A percentile compares a stretch with the other conserved stretches of the same genome.
Conservation (phyloP, 1,140 invertebrate species). For the Plutomurus gul region DNA sequence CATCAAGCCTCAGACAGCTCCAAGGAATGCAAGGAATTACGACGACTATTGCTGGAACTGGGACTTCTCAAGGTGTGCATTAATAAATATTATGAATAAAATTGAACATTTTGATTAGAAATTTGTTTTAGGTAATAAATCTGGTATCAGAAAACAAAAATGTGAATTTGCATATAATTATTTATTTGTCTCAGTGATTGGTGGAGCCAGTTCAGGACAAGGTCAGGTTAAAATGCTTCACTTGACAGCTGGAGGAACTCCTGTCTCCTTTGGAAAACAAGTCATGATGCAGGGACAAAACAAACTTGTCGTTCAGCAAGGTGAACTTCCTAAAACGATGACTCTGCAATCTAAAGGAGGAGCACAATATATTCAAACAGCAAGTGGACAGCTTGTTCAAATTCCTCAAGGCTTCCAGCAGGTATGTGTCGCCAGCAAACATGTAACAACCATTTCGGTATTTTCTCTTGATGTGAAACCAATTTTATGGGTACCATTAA, state of each 20-base stretch:
- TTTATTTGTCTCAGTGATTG: neutral
- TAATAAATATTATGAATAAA: neutral
- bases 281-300: neutral
- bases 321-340: neutral
- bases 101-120: neutral
- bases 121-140: too few species aligned
- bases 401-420: neutral
- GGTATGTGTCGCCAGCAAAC: neutral
- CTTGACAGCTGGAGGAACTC: neutral
- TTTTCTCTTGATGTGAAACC: too few species aligned
- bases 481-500: too few species aligned
- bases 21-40: constrained; percentile 63
- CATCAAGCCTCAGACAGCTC: constrained; percentile 66
- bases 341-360: constrained; percentile 31
- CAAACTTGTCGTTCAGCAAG: neutral
- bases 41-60: constrained; percentile 61
- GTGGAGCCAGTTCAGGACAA: neutral
- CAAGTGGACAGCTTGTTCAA: neutral
- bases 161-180: too few species aligned
- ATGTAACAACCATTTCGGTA: too few species aligned
- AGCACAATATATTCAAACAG: constrained; percentile 26
- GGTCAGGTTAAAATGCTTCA: neutral
- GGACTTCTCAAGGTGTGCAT: constrained; percentile 66
- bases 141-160: too few species aligned
- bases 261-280: neutral